Conservation (phyloP, 1,140 invertebrate genomes). For the Drosophila mojavensis region DNA sequence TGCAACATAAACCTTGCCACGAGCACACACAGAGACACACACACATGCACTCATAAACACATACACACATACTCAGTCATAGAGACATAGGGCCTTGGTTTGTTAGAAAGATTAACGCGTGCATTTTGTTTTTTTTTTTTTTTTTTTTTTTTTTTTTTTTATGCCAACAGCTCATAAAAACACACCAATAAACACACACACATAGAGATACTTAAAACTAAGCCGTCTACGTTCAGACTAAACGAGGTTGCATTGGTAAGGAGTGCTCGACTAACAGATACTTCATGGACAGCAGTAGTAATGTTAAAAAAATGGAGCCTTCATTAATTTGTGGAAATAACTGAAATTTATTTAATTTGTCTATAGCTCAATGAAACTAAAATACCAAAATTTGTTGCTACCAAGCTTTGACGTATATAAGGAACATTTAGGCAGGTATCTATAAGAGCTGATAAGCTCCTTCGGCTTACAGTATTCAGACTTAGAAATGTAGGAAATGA, state of each 20-base stretch:
- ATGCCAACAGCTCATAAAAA: slow-evolving; percentile 61
- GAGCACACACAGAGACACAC: background rate
- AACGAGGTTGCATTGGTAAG: background rate
- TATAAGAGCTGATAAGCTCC: no score
- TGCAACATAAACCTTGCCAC: slow-evolving; percentile 62
- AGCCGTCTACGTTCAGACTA: slow-evolving; percentile 66
- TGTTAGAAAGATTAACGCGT: slow-evolving; percentile 78
- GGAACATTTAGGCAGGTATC: no score
- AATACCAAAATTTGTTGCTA: no score
- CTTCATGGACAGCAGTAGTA: background rate
- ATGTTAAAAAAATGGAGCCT: no score
- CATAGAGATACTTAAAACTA: slow-evolving; percentile 58
- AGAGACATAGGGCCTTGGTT: slow-evolving; percentile 54
- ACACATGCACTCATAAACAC: background rate
- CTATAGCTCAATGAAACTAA: no score
- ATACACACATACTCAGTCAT: slow-evolving; percentile 4
- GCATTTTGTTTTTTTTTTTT: slow-evolving; percentile 58
- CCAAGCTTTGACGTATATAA: no score
- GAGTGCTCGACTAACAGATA: background rate
- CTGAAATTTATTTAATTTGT: no score
- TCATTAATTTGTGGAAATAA: no score
- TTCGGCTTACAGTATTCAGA: no score
- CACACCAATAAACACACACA: slow-evolving; percentile 30
- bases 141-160: slow-evolving; percentile 38
- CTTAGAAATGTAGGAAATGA: no score